Percentiles rank a stretch among this genome's conserved stretches.
These are phyloP conservation scores for Phenganax stokvisi DNA, from an alignment of 92 coral and sea anemone genomes.

Conservation along the genomic window DNA sequence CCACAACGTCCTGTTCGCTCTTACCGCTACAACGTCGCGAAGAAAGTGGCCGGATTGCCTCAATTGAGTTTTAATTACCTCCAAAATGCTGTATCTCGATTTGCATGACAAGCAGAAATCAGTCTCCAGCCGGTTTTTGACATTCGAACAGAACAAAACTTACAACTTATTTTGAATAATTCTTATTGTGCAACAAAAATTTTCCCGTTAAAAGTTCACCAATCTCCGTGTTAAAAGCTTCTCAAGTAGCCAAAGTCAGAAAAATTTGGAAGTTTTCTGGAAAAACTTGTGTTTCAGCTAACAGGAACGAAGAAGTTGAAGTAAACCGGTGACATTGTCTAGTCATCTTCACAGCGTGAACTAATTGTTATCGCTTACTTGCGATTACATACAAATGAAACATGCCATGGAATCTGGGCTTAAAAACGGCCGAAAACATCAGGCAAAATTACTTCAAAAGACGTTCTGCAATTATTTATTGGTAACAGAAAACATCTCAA, in stretches of 20 bases:
- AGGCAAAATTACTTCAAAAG: background rate
- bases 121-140: constrained; percentile 31
- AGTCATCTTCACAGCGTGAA: constrained; percentile 10
- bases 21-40: constrained; percentile 2
- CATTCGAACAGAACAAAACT: background rate
- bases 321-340: constrained; percentile 1
- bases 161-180: background rate
- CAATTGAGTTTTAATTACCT: constrained; percentile 22
- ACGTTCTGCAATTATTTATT: background rate
- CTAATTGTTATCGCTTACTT: constrained; percentile 36
- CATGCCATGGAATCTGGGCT: constrained; percentile 22
- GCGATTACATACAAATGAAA: background rate
- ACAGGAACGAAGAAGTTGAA: background rate
- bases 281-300: background rate
- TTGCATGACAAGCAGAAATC: constrained; percentile 37
- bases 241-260: background rate
- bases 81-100: constrained; percentile 31
- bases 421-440: background rate
- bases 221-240: background rate
- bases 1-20: background rate
- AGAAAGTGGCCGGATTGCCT: constrained; percentile 3
- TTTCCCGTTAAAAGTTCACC: background rate
- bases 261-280: background rate
- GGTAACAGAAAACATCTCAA: constrained; percentile 1
- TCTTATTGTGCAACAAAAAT: background rate